Evolutionary conservation across 2,113 vertebrate genomes (phyloP), one percentile per base, ranked within the genome.

Genomic region (Blennius ocellaris): DNA sequence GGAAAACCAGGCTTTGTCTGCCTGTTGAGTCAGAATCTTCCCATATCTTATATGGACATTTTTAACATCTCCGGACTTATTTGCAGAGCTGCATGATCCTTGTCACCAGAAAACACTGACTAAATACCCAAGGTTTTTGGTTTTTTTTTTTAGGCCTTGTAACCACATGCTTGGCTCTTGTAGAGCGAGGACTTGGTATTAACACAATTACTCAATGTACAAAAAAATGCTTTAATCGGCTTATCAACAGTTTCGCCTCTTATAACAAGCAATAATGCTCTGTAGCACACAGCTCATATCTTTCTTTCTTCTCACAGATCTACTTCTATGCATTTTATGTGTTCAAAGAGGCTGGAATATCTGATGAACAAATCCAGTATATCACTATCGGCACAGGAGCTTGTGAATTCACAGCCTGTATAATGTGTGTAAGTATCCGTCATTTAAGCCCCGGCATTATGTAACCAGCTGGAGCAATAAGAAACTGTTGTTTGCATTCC

Each of bases 311-410:
- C 71, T 58, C 76, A 39, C 91, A 98, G 96, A 94, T 97, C 84
- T 97, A 97, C 63, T 95, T 94, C 85, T 98, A 96, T 48, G 94
- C 96, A 47, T 94, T 89, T 0, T 96, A 94, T 1, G 89, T 98
- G 50, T 97, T 99, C 84, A 88, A 89, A 88, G 94, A 94, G 80
- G 96, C 95, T 0, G 94, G 96, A 30, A 90, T 97, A 69, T 87
- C 95, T 1, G 48, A 53, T 6, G 93, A 94, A 11, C 93, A 89
- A 77, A 93, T 96, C 81, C 96, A 94, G 12, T 97, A 97, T n/a
- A 73, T 92, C 44, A 90, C 95, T 57, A 93, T 97, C 0, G 94
- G 95, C 57, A 97, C 96, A 0, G 96, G 97, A 16, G 87, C 92
- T 73, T 98, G 96, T 73, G 96, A 99, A 87, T 94, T 98, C 76